Evolutionary conservation across 2,113 vertebrate species (phyloP), one percentile per base, ranked within the genome.

Genomic region (Bubo bubo): DNA sequence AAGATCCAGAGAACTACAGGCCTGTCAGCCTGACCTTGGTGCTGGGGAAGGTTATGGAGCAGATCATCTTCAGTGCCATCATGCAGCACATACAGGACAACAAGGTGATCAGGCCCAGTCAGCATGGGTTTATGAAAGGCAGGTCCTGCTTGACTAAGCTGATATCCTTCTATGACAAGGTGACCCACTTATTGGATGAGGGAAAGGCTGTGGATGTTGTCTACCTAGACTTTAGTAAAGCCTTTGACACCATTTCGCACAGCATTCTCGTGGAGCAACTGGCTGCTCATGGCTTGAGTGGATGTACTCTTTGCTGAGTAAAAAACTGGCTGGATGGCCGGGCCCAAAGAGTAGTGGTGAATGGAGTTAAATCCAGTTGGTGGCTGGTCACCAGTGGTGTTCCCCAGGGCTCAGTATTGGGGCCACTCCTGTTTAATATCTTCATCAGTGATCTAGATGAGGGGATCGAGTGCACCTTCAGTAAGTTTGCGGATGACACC

Each of bases 341-440:
- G 18, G 10, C 49, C 49, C 17, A n/a, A 24, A 63, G 17, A n/a
- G 16, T 16, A 2, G 37, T 79, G 37, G 18, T 53, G 23, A 53
- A 52, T 16, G 60, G 35, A 64, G 30, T 26, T 64, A 21, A 30
- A 79, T 27, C 17, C 76, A 79, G 3, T 24, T 79, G 60, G 47
- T 1, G 2, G 9, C 7, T 1, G 3, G 28, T 41, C 59, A 63
- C 6, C 8, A 34, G 12, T 41, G 12, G 23, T 34, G 47, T 4
- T 79, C 22, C 17, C 35, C 17, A 52, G 30, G 27, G 17, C 37
- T 79, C 22, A 27, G 47, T 52, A 8, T 16, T 24, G 26, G 27
- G 14, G 43, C 20, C 27, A 39, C 35, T 32, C 10, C 10, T 62
- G 28, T 22, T 67, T 34, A 45, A 45, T 16, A 45, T 10, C 41